Evolutionary conservation across 2,888 invertebrate genomes (phyloP).

Genomic region (Siphonodentalium dalli): DNA sequence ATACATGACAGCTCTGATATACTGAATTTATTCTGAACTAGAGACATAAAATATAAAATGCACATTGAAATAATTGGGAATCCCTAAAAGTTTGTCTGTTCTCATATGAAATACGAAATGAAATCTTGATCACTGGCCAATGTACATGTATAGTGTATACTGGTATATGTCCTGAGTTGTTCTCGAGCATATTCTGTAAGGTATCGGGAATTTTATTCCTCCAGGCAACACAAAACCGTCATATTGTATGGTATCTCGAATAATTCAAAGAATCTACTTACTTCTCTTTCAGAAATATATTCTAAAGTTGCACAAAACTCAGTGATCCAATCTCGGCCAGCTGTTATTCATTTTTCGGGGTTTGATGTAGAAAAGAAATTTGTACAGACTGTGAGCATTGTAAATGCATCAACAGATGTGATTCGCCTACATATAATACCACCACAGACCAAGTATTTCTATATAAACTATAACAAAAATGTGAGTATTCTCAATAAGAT

Average conservation of each 20-base stretch:
- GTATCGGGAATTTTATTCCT: too few relatives aligned
- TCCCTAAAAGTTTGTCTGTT: too few relatives aligned
- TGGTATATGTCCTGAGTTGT: too few relatives aligned
- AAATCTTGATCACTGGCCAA: neutral
- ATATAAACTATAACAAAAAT: slow-evolving; percentile 61
- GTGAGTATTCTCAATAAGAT: slow-evolving; percentile 39
- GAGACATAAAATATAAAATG: too few relatives aligned
- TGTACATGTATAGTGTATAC: too few relatives aligned
- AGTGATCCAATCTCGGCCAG: slow-evolving; percentile 58
- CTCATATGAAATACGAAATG: neutral
- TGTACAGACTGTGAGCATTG: slow-evolving; percentile 45
- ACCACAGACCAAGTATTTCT: slow-evolving; percentile 63
- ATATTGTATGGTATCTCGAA: too few relatives aligned
- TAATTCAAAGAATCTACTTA: too few relatives aligned
- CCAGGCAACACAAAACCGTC: too few relatives aligned
- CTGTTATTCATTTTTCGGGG: slow-evolving; percentile 61
- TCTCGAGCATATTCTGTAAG: too few relatives aligned
- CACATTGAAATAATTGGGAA: too few relatives aligned
- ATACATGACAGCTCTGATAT: too few relatives aligned
- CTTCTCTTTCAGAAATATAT: slow-evolving; percentile 57
- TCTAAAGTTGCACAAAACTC: slow-evolving; percentile 58
- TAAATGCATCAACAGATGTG: slow-evolving; percentile 62
- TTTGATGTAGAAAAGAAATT: slow-evolving; percentile 58
- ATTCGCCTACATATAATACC: slow-evolving; percentile 63
- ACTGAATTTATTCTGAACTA: too few relatives aligned